Base-by-base conservation (phyloP, 2,797 vertebrate species). In the Gambelia wislizenii region DNA sequence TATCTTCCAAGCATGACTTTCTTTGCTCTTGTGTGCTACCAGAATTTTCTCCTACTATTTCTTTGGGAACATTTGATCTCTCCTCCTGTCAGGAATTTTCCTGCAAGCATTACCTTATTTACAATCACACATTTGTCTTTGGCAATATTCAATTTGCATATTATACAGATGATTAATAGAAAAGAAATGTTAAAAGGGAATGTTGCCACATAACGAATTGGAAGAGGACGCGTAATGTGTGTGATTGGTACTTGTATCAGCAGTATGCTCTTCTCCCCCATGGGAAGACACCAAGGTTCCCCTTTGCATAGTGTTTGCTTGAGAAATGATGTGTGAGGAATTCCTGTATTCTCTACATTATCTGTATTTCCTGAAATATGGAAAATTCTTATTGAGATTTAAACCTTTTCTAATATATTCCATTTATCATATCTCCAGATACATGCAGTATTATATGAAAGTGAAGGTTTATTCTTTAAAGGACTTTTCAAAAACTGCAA, bases 401-500 rank as follows among this genome's bases (percentile, higher is more conserved):
- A 56, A 39, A 74, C 3, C 6, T 49, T 14, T 25, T 18, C 14
- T 30, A 33, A 74, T 2, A 3, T 33, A 56, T 33, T 85, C 8
- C 36, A 36, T 18, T 70, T 25, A 22, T 36, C 4, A 39, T 16
- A 42, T 36, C 39, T 56, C 16, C 39, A 54, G 18, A 33, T 10
- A 39, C 18, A 70, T 27, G 20, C 13, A 86, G 2, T 22, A 36
- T 20, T 39, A 64, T 39, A 14, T 77, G 30, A 56, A 78, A 54
- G 8, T 10, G 22, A 69, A 56, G 25, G 1, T 67, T 78, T 83
- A 77, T 16, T 89, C 59, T 56, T 56, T 80, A 91, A 94, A 93
- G 13, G 87, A 92, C 75, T 93, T 89, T 91, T 88, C 91, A 86
- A 85, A 88, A 56, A 70, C 8, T 54, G 36, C 44, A 47, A 18